Conservation (phyloP, 1,140 invertebrate genomes). For the Bombus haemorrhoidalis region DNA sequence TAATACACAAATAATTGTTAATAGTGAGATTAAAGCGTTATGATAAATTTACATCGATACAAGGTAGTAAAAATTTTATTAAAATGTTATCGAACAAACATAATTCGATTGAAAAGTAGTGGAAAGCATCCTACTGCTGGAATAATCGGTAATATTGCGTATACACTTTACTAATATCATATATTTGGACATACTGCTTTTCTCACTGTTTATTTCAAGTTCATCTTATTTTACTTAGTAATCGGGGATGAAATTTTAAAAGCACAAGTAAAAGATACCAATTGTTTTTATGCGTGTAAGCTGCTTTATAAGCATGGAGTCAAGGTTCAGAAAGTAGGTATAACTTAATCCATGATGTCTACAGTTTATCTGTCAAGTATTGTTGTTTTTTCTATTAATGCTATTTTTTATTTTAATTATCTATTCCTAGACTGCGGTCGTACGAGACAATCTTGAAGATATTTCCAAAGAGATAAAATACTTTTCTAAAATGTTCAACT, state of each 20-base stretch:
- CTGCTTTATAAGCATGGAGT: constrained; percentile 87
- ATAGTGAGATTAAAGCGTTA: constrained; percentile 11
- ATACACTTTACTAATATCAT: background rate
- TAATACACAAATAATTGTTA: background rate
- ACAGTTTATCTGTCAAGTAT: background rate
- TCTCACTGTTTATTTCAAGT: background rate
- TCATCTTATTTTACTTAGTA: constrained; percentile 78
- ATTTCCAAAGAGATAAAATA: constrained; percentile 87
- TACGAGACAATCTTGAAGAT: constrained; percentile 87
- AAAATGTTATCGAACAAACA: background rate
- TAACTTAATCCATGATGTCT: background rate
- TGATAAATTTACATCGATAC: constrained; percentile 37
- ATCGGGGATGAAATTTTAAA: constrained; percentile 95
- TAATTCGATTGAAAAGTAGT: constrained; percentile 4
- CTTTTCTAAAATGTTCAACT: constrained; percentile 85
- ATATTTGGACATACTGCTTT: too few species aligned
- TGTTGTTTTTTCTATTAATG: background rate
- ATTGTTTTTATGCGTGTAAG: constrained; percentile 88
- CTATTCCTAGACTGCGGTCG: constrained; percentile 85
- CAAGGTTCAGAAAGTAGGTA: constrained; percentile 84
- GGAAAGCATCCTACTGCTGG: constrained; percentile 70
- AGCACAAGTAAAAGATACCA: constrained; percentile 89
- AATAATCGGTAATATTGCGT: constrained; percentile 74
- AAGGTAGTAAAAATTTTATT: background rate
- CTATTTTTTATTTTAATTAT: constrained; percentile 3